A percentile compares a stretch with the other conserved stretches of the same genome.
Conservation (phyloP, 2,797 vertebrate species). For the Pristis pectinata region DNA sequence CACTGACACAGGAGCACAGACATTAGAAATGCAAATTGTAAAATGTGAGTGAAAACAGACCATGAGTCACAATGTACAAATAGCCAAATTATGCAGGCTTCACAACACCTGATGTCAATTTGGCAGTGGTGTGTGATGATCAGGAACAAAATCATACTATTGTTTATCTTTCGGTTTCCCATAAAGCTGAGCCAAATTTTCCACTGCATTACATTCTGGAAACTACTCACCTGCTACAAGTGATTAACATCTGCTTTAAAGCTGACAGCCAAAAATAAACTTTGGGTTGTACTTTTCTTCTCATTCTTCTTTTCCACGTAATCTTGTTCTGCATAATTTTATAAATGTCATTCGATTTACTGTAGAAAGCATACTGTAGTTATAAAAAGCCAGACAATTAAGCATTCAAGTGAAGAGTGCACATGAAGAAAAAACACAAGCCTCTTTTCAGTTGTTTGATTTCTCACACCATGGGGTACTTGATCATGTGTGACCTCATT, state of each 20-base stretch:
- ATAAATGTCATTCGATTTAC: background rate
- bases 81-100: background rate
- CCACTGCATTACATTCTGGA: background rate
- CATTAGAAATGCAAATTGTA: too few species aligned
- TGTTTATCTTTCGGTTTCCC: background rate
- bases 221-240: background rate
- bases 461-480: background rate
- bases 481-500: background rate
- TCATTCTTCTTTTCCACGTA: background rate
- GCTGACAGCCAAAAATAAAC: background rate
- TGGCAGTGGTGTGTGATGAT: background rate
- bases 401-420: background rate
- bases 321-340: background rate
- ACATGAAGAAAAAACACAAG: background rate
- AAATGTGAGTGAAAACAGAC: too few species aligned
- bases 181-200: background rate
- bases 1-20: too few species aligned
- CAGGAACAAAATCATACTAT: background rate
- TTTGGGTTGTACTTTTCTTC: background rate
- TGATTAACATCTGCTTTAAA: background rate
- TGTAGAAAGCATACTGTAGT: background rate
- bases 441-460: background rate
- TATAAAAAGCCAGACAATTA: background rate
- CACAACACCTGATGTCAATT: background rate
- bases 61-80: too few species aligned